phyloP scores from a whole-genome alignment of 2,797 vertebrate genomes.

The Acrossocheilus wenchowensis region DNA sequence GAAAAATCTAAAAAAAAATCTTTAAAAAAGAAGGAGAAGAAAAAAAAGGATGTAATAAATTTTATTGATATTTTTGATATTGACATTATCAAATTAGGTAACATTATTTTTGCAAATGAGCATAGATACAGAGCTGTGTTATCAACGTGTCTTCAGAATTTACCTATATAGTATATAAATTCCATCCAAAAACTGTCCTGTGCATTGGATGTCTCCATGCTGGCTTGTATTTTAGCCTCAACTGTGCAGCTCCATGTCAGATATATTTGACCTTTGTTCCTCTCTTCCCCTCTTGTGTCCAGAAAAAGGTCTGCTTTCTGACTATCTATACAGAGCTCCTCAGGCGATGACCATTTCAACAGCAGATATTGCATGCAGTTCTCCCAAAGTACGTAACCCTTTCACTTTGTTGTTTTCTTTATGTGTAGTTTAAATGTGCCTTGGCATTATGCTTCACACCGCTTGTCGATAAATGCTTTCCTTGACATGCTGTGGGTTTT shows the following conservation, averaged over 20 bases:
- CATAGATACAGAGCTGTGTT: background rate
- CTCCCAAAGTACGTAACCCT: background rate
- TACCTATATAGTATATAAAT: background rate
- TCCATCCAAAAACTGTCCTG: background rate
- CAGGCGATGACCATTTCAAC: slow-evolving; percentile 28
- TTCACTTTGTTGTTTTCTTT: slow-evolving; percentile 23
- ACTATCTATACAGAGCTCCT: slow-evolving; percentile 14
- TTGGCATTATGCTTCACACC: slow-evolving; percentile 23
- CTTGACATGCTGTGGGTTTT: slow-evolving; percentile 9
- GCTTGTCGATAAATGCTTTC: slow-evolving; percentile 6
- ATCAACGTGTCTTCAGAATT: background rate
- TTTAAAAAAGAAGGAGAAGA: no score
- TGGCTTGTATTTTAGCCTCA: slow-evolving; percentile 3
- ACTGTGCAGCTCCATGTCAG: slow-evolving; percentile 17
- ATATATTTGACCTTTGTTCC: slow-evolving; percentile 32
- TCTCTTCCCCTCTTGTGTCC: slow-evolving; percentile 12
- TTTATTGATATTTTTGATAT: no score
- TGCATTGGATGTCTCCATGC: background rate
- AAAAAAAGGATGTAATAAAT: no score
- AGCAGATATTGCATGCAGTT: slow-evolving; percentile 15
- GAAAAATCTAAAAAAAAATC: no score
- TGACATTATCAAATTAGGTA: no score
- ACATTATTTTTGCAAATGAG: no score
- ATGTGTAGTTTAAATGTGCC: slow-evolving; percentile 6
- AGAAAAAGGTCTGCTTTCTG: slow-evolving; percentile 27